phyloP scores from a whole-genome alignment of 23 tunicate genomes.

The Botrylloides violaceus region DNA sequence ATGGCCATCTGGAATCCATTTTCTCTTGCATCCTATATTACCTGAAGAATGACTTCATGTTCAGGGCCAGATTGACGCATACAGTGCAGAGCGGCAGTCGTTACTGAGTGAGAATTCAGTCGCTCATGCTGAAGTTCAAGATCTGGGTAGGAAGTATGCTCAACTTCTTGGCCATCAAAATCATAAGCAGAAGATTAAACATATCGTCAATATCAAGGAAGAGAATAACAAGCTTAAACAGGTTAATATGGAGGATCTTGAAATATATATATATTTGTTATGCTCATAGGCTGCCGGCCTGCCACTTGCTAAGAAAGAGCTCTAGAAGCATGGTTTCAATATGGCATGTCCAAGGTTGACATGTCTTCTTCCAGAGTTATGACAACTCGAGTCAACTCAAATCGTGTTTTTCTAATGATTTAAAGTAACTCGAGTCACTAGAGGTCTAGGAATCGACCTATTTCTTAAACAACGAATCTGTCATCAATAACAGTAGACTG shows the following conservation, averaged over 20 bases:
- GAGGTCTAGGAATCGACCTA: too few relatives aligned
- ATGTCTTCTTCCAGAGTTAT: background rate
- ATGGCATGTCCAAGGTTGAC: background rate
- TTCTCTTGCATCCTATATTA: too few relatives aligned
- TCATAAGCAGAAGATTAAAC: constrained; percentile 84
- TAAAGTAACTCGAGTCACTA: too few relatives aligned
- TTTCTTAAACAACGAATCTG: too few relatives aligned
- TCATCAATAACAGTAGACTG: too few relatives aligned
- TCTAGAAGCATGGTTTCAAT: too few relatives aligned
- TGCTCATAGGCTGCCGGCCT: background rate
- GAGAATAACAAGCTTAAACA: constrained; percentile 58
- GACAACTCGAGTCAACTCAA: background rate
- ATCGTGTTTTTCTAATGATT: too few relatives aligned
- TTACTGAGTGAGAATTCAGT: constrained; percentile 57
- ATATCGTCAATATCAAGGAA: constrained; percentile 82
- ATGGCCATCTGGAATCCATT: too few relatives aligned
- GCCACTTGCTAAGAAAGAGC: background rate
- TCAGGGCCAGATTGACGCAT: constrained; percentile 78
- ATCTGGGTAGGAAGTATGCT: constrained; percentile 69
- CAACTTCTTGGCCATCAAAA: constrained; percentile 89
- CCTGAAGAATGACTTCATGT: too few relatives aligned
- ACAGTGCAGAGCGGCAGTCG: constrained; percentile 48
- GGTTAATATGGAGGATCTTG: constrained; percentile 19
- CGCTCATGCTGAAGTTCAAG: constrained; percentile 61
- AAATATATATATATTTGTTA: background rate